phyloP scores from a whole-genome alignment of 2,797 vertebrate species.

The Champsocephalus gunnari region DNA sequence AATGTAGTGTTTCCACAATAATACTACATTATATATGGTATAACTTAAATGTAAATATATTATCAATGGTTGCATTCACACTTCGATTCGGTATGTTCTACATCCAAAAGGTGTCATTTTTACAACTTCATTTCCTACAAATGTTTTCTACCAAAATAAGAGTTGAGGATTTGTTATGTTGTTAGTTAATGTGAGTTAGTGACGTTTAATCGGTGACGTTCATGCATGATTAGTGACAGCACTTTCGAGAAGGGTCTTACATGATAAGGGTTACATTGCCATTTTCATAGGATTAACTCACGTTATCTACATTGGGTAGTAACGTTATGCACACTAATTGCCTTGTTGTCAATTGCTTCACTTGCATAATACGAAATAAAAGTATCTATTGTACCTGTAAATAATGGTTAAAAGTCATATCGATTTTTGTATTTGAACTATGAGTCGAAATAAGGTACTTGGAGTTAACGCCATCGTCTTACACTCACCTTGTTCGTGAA shows the following conservation, averaged over 20 bases:
- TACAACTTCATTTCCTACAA: conserved; percentile 5
- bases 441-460: neutral
- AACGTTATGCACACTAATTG: neutral
- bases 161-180: neutral
- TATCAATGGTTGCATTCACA: neutral
- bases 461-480: neutral
- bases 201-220: neutral
- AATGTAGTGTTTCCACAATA: neutral
- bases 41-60: neutral
- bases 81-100: neutral
- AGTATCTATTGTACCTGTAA: neutral
- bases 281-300: conserved; percentile 5
- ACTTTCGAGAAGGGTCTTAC: neutral
- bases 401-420: neutral
- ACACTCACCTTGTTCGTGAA: conserved; percentile 94
- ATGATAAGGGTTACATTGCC: neutral
- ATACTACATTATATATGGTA: fast-evolving
- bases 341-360: neutral
- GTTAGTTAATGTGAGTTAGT: neutral
- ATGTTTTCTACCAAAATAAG: conserved; percentile 3
- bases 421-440: neutral
- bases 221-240: neutral
- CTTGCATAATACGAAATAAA: neutral
- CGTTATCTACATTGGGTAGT: neutral
- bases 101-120: neutral